These are phyloP conservation scores for Varecia variegata DNA, from an alignment of 2,797 vertebrate genomes.

Conservation along the genomic window DNA sequence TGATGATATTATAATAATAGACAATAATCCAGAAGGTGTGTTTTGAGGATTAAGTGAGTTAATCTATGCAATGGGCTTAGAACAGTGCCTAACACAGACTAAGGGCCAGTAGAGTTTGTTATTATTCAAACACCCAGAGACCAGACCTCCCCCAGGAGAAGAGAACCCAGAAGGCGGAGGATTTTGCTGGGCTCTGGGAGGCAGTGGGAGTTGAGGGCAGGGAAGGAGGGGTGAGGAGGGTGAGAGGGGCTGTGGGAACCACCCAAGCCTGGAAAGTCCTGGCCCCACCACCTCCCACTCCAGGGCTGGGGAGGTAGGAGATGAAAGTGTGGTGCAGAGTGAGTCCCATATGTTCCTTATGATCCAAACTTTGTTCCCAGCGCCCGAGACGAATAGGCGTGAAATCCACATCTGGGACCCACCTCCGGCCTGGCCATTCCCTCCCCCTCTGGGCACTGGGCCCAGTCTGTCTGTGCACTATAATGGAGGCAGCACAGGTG, in stretches of 20 bases:
- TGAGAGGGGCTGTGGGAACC: conserved; percentile 59
- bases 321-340: conserved; percentile 22
- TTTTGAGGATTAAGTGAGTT: not conserved
- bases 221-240: not conserved
- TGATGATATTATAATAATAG: not conserved
- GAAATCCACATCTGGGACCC: conserved; percentile 79
- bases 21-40: not conserved
- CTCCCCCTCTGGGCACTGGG: not conserved
- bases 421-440: not conserved
- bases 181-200: not conserved
- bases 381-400: conserved; percentile 66
- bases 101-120: not conserved
- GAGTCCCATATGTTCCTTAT: conserved; percentile 54
- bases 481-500: conserved; percentile 51
- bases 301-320: not conserved
- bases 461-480: not conserved
- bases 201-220: not conserved
- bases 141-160: not conserved
- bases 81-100: not conserved
- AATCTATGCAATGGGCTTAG: not conserved
- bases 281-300: not conserved
- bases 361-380: conserved; percentile 75
- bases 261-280: not conserved
- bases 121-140: not conserved
- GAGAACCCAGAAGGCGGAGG: not conserved